These are phyloP conservation scores for Neolamprologus toae DNA, from an alignment of 2,113 vertebrate species.

Conservation along the genomic window DNA sequence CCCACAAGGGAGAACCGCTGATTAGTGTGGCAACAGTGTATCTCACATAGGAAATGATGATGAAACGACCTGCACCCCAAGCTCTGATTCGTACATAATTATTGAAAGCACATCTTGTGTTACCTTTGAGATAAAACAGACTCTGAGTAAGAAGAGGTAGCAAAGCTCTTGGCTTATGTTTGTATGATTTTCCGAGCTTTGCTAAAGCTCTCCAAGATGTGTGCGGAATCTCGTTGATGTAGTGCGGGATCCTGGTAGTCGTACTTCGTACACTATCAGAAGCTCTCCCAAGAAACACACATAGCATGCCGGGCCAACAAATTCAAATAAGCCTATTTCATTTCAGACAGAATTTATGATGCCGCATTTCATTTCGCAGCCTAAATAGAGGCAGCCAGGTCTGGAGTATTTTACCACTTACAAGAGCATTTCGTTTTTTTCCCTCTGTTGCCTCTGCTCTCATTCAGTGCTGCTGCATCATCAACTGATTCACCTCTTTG, in stretches of 20 bases:
- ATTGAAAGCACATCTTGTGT: conserved; percentile 1
- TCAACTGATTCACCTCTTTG: conserved; percentile 22
- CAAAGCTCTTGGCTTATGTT: neutral
- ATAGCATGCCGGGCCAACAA: neutral
- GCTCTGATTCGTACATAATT: neutral
- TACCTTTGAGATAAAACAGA: conserved; percentile 5
- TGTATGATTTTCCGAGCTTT: neutral
- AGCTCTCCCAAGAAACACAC: conserved; percentile 2
- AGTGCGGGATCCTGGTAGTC: neutral
- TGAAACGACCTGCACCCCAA: neutral
- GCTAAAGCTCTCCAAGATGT: neutral
- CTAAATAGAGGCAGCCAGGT: neutral
- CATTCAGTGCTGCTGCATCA: neutral
- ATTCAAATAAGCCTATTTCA: conserved; percentile 29
- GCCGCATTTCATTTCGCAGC: conserved; percentile 12
- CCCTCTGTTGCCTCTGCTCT: neutral
- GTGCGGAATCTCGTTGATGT: neutral
- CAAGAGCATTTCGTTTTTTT: neutral
- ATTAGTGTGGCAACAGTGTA: neutral
- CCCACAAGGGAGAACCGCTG: neutral
- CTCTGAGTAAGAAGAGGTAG: neutral
- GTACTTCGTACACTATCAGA: neutral
- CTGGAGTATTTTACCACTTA: conserved; percentile 15
- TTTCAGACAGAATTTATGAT: conserved; percentile 30
- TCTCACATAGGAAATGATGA: conserved; percentile 7